Conservation (phyloP, 2,888 invertebrate species). For the Caenorhabditis virilis region DNA sequence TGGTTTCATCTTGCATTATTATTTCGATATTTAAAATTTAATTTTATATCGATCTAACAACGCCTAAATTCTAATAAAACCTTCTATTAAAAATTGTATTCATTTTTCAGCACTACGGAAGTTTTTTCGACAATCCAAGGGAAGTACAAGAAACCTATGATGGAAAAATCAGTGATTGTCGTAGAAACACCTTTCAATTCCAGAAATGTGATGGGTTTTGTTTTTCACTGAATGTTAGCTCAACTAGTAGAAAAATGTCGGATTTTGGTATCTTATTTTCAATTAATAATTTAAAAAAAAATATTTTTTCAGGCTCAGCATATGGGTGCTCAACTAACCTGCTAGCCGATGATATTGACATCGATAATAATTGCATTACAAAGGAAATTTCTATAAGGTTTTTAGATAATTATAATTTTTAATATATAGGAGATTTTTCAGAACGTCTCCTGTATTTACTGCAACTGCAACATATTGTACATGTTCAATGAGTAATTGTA, state of each 20-base stretch:
- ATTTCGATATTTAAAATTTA: too few species aligned
- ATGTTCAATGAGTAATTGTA: conserved; percentile 25
- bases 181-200: conserved; percentile 25
- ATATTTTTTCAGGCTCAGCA: conserved; percentile 13
- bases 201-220: conserved; percentile 36
- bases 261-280: conserved; percentile 19
- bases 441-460: conserved; percentile 21
- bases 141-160: conserved; percentile 25
- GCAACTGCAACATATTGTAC: conserved; percentile 26
- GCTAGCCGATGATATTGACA: conserved; percentile 24
- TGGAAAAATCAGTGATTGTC: conserved; percentile 21
- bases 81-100: too few species aligned
- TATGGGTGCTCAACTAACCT: conserved; percentile 29
- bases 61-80: too few species aligned
- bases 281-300: neutral
- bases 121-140: conserved; percentile 44
- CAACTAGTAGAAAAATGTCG: conserved; percentile 11
- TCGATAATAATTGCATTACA: conserved; percentile 14
- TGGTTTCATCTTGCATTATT: too few species aligned
- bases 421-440: conserved; percentile 1
- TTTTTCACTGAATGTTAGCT: conserved; percentile 41
- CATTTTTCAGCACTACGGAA: conserved; percentile 45
- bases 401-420: neutral
- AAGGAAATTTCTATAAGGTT: conserved; percentile 21
- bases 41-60: too few species aligned